Evolutionary conservation across 1,140 invertebrate genomes (phyloP).

Genomic region (Euura saliciscinereae): DNA sequence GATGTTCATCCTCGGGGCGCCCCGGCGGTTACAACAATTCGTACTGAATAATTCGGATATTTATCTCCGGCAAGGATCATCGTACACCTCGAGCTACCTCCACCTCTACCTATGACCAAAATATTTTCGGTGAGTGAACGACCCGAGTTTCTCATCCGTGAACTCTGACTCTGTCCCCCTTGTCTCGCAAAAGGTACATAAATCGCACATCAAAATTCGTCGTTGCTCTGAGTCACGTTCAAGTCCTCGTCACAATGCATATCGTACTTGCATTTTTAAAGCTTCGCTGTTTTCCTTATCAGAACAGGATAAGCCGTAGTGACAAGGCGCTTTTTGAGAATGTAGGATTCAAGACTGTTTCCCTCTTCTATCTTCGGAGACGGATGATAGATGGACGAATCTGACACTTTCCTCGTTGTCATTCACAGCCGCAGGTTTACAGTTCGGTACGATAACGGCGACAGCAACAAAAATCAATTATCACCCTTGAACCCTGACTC

Average conservation of each 20-base stretch:
- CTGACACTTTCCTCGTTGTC: not conserved
- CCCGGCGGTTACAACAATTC: not conserved
- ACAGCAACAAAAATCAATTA: not conserved
- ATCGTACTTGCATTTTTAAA: no score
- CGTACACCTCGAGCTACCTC: not conserved
- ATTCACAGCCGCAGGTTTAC: not conserved
- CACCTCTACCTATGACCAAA: not conserved
- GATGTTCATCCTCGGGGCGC: not conserved
- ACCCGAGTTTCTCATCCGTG: conserved; percentile 1
- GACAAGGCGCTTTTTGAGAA: no score
- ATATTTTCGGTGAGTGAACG: not conserved
- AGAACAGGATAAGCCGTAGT: not conserved
- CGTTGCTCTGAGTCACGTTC: not conserved
- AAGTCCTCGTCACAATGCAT: not conserved
- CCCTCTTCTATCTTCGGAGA: no score
- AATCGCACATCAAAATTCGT: not conserved
- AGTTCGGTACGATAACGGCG: not conserved
- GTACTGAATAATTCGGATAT: conserved; percentile 12
- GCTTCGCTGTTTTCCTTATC: no score
- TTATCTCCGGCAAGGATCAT: conserved; percentile 8
- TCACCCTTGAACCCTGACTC: not conserved
- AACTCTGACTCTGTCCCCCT: not conserved
- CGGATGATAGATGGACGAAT: no score
- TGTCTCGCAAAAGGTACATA: not conserved
- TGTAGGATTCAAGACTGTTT: no score